These are phyloP conservation scores for Eudemis profundana DNA, from an alignment of 2,888 invertebrate genomes.

Conservation along the genomic window DNA sequence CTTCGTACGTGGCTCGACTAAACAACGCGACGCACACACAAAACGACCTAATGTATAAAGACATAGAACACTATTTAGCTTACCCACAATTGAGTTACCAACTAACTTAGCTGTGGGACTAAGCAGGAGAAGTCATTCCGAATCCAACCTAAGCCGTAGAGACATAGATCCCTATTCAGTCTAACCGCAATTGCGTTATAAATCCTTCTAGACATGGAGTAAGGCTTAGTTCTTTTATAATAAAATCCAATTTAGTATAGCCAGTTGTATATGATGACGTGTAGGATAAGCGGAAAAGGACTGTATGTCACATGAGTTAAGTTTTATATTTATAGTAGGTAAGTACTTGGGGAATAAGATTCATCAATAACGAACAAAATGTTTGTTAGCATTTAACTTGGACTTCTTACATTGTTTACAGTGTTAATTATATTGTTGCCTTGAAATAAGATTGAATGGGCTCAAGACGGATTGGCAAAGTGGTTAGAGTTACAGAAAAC, in stretches of 20 bases:
- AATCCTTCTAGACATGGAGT: slow-evolving; percentile 17
- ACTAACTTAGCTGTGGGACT: background rate
- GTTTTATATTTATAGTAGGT: background rate
- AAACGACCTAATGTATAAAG: slow-evolving; percentile 17
- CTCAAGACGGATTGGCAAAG: no score
- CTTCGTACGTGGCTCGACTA: slow-evolving; percentile 28
- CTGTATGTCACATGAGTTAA: background rate
- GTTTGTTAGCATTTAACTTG: no score
- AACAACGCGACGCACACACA: slow-evolving; percentile 6
- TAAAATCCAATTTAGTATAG: slow-evolving; percentile 38
- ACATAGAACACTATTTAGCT: slow-evolving; percentile 34
- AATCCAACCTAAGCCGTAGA: slow-evolving; percentile 14
- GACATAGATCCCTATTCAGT: slow-evolving; percentile 20
- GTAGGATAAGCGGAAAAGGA: slow-evolving; percentile 10
- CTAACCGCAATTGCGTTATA: slow-evolving; percentile 21
- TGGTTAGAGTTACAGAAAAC: no score
- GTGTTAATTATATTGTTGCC: no score
- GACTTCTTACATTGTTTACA: no score
- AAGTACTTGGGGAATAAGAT: no score
- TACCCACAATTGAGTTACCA: slow-evolving; percentile 2
- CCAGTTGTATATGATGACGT: slow-evolving; percentile 16
- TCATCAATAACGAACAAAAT: no score
- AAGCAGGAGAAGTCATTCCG: background rate
- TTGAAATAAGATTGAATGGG: no score
- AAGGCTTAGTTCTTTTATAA: slow-evolving; percentile 20